Evolutionary conservation across 1,140 invertebrate species (phyloP), one percentile per base, ranked within the genome.

Genomic region (Leptonema lineaticorne): DNA sequence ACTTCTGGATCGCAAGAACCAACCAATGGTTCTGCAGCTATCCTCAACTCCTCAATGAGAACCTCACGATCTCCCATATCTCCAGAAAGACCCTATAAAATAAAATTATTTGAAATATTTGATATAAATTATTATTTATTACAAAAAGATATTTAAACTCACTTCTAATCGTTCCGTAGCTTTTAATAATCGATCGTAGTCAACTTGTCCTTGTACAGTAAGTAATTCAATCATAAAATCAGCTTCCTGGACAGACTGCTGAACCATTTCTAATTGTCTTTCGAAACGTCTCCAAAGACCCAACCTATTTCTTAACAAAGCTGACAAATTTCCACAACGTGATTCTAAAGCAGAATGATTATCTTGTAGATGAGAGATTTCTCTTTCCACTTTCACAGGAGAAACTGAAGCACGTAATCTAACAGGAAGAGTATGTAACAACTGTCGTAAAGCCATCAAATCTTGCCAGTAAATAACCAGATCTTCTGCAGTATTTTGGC

Each of bases 191-290:
- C 91, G 84, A 59, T 92, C 90, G 70, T 92, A 92, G 79, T 93
- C 90, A 1, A 93, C 88, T 37, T 89, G 87, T 11, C 90, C 91
- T 75, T 92, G 89, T 0, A 93, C 88, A 0, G 89, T 89, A 2
- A 93, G 81, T 11, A 93, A 77, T 74, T 93, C 90, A 80, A 92
- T 91, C 90, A 92, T 92, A 73, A 91, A 93, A 76, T 92, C 91
- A 0, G 90, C 89, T 72, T 93, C 90, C 64, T 91, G 85, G 0
- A 92, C 89, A 0, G 89, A 91, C 29, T 90, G 87, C 58, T 92
- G 89, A 0, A 93, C 90, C 76, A 88, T 74, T 73, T 93, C 90
- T 66, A 92, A 76, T 72, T 92, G 90, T 16, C 84, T 79, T 71
- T 92, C 89, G 73, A 92, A 92, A 26, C 89, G 79, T 29, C 86